These are phyloP conservation scores for Tricholauxania praeusta DNA, from an alignment of 2,888 invertebrate genomes.

Conservation along the genomic window DNA sequence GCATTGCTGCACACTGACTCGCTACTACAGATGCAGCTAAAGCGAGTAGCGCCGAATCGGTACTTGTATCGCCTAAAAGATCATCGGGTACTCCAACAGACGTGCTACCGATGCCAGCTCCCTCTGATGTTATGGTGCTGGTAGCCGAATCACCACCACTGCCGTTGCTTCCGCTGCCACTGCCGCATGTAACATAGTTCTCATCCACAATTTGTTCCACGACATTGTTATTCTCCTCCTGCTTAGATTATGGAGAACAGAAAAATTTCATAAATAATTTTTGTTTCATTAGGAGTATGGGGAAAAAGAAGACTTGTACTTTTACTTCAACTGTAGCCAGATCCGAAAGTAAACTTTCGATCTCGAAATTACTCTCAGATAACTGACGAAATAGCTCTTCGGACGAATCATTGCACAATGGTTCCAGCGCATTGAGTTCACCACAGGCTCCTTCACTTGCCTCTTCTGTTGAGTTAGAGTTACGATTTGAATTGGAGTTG, in stretches of 20 bases:
- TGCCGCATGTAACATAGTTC: slow-evolving; percentile 53
- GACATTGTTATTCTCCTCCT: slow-evolving; percentile 63
- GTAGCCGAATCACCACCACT: slow-evolving; percentile 33
- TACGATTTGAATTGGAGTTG: slow-evolving; percentile 43
- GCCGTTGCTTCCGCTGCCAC: slow-evolving; percentile 27
- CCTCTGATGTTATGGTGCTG: slow-evolving; percentile 50
- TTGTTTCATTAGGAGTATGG: slow-evolving; percentile 16
- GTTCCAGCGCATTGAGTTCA: slow-evolving; percentile 64
- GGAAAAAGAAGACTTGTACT: slow-evolving; percentile 67
- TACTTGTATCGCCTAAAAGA: slow-evolving; percentile 58
- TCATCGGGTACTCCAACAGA: slow-evolving; percentile 56
- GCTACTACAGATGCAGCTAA: slow-evolving; percentile 50
- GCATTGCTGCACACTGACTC: slow-evolving; percentile 36
- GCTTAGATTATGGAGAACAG: slow-evolving; percentile 55
- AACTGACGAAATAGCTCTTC: slow-evolving; percentile 86
- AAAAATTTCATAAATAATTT: slow-evolving; percentile 26
- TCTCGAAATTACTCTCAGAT: slow-evolving; percentile 86
- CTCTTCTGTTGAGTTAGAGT: slow-evolving; percentile 51
- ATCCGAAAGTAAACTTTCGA: slow-evolving; percentile 86
- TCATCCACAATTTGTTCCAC: slow-evolving; percentile 64
- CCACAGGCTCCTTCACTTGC: slow-evolving; percentile 54
- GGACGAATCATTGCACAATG: slow-evolving; percentile 72
- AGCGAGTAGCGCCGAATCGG: slow-evolving; percentile 53
- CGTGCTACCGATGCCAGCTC: slow-evolving; percentile 42
- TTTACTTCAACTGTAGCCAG: slow-evolving; percentile 81